phyloP scores from a whole-genome alignment of 1,140 invertebrate species.

The Cataglyphis hispanica region DNA sequence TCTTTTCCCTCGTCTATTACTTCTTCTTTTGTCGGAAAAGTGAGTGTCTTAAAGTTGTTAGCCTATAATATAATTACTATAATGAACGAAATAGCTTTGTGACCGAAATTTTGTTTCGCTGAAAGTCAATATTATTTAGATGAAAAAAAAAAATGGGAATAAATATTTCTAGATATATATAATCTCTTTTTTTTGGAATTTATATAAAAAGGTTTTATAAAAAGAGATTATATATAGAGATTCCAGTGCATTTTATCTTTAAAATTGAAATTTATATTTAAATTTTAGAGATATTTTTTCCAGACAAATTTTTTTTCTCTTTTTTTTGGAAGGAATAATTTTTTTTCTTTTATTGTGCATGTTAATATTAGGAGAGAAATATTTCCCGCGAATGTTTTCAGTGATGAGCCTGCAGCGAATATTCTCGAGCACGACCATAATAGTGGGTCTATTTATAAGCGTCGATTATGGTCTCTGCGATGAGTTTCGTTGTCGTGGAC shows the following conservation, averaged over 20 bases:
- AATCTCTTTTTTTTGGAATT: neutral
- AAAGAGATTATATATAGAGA: too few species aligned
- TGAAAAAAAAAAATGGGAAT: neutral
- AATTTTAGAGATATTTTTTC: neutral
- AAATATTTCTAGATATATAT: neutral
- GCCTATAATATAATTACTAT: neutral
- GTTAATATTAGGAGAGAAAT: neutral
- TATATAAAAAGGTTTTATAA: neutral
- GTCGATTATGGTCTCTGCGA: conserved; percentile 89
- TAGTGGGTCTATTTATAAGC: conserved; percentile 88
- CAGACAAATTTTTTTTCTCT: neutral
- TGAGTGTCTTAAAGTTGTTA: conserved; percentile 78
- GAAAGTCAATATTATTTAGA: neutral
- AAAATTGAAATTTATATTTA: neutral
- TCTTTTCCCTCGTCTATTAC: conserved; percentile 88
- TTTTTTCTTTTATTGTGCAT: neutral
- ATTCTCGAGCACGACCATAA: conserved; percentile 88
- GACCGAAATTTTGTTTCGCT: neutral
- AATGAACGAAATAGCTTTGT: neutral
- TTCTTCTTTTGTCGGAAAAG: conserved; percentile 89
- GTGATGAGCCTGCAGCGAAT: conserved; percentile 88
- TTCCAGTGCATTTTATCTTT: neutral
- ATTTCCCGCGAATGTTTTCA: conserved; percentile 73
- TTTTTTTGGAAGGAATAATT: conserved; percentile 21
- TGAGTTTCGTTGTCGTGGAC: conserved; percentile 88